phyloP scores from a whole-genome alignment of 1,140 invertebrate genomes.

The Achatina immaculata region DNA sequence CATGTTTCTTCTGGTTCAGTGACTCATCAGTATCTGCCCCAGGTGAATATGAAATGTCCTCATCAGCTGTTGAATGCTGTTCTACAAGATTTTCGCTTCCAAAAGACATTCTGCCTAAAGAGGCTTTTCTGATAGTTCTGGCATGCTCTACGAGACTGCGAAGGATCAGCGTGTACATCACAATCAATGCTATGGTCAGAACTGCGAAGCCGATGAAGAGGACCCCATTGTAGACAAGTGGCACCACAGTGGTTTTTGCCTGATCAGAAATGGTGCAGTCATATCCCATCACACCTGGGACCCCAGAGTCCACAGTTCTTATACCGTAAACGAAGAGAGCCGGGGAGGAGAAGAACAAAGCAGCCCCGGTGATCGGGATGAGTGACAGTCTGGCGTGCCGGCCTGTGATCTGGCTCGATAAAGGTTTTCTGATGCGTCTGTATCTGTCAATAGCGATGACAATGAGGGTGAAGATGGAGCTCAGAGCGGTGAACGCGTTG shows the following conservation, averaged over 20 bases:
- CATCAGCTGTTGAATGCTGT: neutral
- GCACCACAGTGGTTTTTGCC: neutral
- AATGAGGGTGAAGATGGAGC: constrained; percentile 22
- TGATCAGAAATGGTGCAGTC: neutral
- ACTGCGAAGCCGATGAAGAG: neutral
- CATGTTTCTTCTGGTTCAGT: neutral
- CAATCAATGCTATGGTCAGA: neutral
- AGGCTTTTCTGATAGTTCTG: neutral
- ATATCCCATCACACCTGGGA: neutral
- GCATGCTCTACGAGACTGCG: neutral
- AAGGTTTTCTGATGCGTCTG: constrained; percentile 32
- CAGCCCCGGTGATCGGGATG: neutral
- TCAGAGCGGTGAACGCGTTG: neutral
- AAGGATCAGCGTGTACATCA: neutral
- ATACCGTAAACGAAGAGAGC: neutral
- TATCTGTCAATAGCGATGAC: constrained; percentile 37
- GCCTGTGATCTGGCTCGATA: constrained; percentile 24
- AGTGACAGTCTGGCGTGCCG: neutral
- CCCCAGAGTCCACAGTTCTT: neutral
- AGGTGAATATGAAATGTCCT: neutral
- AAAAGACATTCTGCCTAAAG: neutral
- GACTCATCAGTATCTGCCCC: neutral
- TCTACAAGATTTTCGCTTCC: neutral
- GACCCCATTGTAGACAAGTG: neutral
- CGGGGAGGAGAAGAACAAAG: neutral